A percentile compares a stretch with the other conserved stretches of the same genome.
Evolutionary conservation across 2,113 vertebrate species (phyloP).

Genomic region (Pseudopipra pipra): DNA sequence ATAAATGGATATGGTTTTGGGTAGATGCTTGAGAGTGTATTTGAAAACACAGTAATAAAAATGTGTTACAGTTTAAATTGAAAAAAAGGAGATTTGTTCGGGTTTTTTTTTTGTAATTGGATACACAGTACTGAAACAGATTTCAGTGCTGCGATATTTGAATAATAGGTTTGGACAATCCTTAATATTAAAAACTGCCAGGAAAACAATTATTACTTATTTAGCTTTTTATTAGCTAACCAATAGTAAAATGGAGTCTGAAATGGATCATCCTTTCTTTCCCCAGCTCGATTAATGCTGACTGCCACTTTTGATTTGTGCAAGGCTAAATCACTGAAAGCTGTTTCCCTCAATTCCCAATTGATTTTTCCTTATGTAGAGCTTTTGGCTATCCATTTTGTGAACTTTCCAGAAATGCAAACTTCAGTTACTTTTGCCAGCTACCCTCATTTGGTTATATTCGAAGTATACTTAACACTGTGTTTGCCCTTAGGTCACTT

Average conservation of each 20-base stretch:
- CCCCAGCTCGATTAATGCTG: accelerated
- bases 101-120: neutral
- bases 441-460: neutral
- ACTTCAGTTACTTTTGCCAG: neutral
- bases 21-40: neutral
- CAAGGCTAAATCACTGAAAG: neutral
- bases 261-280: neutral
- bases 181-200: neutral
- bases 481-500: neutral
- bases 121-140: neutral
- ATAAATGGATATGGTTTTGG: neutral
- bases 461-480: neutral
- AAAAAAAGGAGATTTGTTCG: neutral
- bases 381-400: neutral
- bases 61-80: neutral
- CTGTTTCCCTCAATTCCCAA: neutral
- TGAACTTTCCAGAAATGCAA: neutral
- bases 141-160: neutral
- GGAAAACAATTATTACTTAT: neutral
- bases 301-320: neutral
- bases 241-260: neutral
- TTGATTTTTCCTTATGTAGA: neutral
- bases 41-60: neutral
- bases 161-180: neutral
- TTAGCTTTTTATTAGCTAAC: neutral